Percentiles rank a stretch among this genome's conserved stretches.
Conservation (phyloP, 2,113 vertebrate species). For the Microtus pennsylvanicus region DNA sequence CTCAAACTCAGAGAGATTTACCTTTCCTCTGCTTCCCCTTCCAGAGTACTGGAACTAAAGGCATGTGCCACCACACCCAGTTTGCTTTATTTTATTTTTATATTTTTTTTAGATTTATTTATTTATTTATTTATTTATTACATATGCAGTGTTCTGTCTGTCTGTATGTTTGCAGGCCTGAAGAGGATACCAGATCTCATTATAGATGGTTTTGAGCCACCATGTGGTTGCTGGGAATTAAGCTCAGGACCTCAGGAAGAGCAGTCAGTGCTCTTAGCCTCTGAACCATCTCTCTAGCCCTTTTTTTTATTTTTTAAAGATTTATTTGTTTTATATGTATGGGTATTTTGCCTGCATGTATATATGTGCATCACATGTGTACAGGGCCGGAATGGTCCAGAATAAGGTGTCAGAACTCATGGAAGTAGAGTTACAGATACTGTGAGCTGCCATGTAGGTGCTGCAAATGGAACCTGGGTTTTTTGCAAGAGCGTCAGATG, state of each 20-base stretch:
- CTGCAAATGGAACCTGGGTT: neutral
- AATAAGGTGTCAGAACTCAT: neutral
- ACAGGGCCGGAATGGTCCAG: neutral
- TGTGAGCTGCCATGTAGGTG: neutral
- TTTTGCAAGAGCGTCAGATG: neutral
- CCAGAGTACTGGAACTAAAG: neutral
- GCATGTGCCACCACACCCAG: neutral
- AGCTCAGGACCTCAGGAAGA: too few species aligned
- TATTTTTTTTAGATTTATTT: too few species aligned
- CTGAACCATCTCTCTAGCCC: neutral
- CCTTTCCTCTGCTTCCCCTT: neutral
- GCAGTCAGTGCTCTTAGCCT: too few species aligned
- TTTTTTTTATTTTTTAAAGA: neutral
- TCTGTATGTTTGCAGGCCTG: too few species aligned
- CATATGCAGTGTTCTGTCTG: too few species aligned
- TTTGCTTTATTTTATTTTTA: too few species aligned
- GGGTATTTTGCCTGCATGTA: neutral
- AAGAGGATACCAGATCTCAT: too few species aligned
- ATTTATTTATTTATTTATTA: too few species aligned
- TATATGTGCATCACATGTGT: neutral
- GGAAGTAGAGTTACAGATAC: neutral
- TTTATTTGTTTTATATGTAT: neutral
- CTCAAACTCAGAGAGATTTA: neutral
- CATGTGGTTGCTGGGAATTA: too few species aligned
- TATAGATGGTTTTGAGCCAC: too few species aligned